A percentile compares a stretch with the other conserved stretches of the same genome.
Conservation (phyloP, 2,888 invertebrate genomes). For the Zygogramma bicolorata region DNA sequence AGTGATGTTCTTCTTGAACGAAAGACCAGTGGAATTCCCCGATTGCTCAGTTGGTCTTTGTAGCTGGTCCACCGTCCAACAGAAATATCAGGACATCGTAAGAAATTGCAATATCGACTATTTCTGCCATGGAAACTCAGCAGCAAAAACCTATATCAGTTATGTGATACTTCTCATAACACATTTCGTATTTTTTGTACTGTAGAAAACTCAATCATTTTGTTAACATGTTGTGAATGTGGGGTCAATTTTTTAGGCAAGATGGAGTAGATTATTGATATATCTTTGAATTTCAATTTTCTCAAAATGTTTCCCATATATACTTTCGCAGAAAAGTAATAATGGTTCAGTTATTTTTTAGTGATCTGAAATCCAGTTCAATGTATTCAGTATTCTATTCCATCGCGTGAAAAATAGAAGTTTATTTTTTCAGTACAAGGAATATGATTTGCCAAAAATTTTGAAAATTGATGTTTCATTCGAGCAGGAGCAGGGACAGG, state of each 20-base stretch:
- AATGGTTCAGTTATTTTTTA: too few relatives aligned
- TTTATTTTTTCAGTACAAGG: too few relatives aligned
- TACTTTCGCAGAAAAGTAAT: too few relatives aligned
- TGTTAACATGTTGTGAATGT: not conserved
- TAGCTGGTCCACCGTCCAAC: slow-evolving; percentile 78
- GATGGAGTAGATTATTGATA: not conserved
- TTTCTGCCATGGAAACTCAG: slow-evolving; percentile 67
- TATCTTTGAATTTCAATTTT: not conserved
- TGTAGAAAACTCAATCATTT: not conserved
- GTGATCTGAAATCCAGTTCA: too few relatives aligned
- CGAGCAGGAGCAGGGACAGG: not conserved
- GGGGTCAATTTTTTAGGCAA: not conserved
- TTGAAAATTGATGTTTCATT: not conserved
- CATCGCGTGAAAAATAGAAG: too few relatives aligned
- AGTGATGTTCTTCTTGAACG: slow-evolving; percentile 80
- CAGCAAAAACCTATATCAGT: not conserved
- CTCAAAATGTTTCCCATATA: not conserved
- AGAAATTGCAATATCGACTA: slow-evolving; percentile 70
- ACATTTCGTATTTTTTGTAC: not conserved
- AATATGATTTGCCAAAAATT: slow-evolving; percentile 4
- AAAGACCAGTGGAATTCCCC: slow-evolving; percentile 74
- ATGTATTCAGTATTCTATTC: not conserved
- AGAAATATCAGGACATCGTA: slow-evolving; percentile 70
- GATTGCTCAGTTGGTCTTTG: slow-evolving; percentile 83
- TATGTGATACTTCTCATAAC: not conserved